Conservation (phyloP, 1,140 invertebrate genomes). For the Micrasema minimum region DNA sequence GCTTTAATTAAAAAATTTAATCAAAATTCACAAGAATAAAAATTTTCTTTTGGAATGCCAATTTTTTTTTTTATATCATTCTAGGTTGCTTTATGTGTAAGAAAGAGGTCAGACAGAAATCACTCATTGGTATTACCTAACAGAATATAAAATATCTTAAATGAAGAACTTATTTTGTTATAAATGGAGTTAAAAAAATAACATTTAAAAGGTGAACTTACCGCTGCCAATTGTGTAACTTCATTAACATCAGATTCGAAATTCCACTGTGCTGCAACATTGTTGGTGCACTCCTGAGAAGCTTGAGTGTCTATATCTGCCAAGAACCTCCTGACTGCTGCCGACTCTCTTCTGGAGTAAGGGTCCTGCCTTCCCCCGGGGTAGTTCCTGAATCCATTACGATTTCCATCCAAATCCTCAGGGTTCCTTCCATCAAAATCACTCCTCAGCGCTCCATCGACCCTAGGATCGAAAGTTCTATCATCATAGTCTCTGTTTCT, state of each 20-base stretch:
- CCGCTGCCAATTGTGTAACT: slow-evolving; percentile 81
- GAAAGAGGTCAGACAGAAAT: too few relatives aligned
- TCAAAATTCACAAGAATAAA: too few relatives aligned
- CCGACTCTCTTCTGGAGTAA: slow-evolving; percentile 58
- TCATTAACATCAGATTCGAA: slow-evolving; percentile 90
- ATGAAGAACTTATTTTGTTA: too few relatives aligned
- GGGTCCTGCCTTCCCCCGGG: slow-evolving; percentile 55
- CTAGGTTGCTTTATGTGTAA: too few relatives aligned
- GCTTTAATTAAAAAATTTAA: too few relatives aligned
- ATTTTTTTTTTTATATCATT: too few relatives aligned
- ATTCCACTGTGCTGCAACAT: slow-evolving; percentile 86
- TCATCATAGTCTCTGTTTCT: slow-evolving; percentile 26
- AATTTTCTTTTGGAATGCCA: too few relatives aligned
- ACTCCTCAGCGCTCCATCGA: slow-evolving; percentile 19
- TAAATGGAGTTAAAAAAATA: too few relatives aligned
- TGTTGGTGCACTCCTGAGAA: slow-evolving; percentile 81
- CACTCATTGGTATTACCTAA: too few relatives aligned
- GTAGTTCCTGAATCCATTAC: slow-evolving; percentile 41
- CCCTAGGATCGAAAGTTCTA: slow-evolving; percentile 16
- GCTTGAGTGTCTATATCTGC: slow-evolving; percentile 77
- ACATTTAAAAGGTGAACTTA: too few relatives aligned
- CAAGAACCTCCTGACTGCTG: slow-evolving; percentile 63
- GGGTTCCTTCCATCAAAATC: slow-evolving; percentile 15
- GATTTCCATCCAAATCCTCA: slow-evolving; percentile 37
- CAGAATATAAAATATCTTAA: too few relatives aligned